Percentiles rank a stretch among this genome's conserved stretches.
phyloP scores from a whole-genome alignment of 2,888 invertebrate species.

The Ligdia adustata region DNA sequence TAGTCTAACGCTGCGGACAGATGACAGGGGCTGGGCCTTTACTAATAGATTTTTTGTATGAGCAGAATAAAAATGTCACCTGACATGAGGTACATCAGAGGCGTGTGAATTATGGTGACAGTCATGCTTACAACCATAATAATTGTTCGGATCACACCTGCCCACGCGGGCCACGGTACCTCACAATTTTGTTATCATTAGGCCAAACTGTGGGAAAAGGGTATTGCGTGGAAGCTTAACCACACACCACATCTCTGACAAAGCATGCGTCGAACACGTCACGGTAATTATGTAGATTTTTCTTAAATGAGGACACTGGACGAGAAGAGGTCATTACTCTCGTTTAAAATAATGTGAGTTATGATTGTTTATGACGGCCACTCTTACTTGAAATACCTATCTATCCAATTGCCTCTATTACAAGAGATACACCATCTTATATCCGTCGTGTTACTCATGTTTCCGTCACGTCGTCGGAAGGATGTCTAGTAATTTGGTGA shows the following conservation, averaged over 20 bases:
- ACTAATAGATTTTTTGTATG: constrained; percentile 1
- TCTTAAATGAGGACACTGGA: constrained; percentile 36
- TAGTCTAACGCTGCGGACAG: neutral
- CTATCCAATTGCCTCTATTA: constrained; percentile 49
- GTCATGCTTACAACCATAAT: constrained; percentile 57
- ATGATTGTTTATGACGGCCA: constrained; percentile 29
- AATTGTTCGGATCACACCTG: constrained; percentile 76
- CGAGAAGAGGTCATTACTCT: constrained; percentile 36
- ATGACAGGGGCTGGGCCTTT: neutral
- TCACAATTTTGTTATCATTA: constrained; percentile 57
- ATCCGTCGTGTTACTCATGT: constrained; percentile 57
- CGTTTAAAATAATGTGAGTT: constrained; percentile 39
- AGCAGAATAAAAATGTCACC: constrained; percentile 20
- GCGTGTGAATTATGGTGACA: constrained; percentile 55
- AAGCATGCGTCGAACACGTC: constrained; percentile 32
- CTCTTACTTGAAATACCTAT: constrained; percentile 40
- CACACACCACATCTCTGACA: constrained; percentile 26
- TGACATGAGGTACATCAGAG: constrained; percentile 29
- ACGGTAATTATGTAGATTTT: constrained; percentile 38
- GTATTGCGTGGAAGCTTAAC: constrained; percentile 36
- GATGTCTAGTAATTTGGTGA: constrained; percentile 61
- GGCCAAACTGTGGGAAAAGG: constrained; percentile 59
- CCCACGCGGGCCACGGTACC: constrained; percentile 47
- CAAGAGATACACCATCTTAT: constrained; percentile 46
- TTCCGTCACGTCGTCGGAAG: constrained; percentile 67